Base-by-base conservation (phyloP, 2,113 vertebrate genomes). In the Malurus elegans region DNA sequence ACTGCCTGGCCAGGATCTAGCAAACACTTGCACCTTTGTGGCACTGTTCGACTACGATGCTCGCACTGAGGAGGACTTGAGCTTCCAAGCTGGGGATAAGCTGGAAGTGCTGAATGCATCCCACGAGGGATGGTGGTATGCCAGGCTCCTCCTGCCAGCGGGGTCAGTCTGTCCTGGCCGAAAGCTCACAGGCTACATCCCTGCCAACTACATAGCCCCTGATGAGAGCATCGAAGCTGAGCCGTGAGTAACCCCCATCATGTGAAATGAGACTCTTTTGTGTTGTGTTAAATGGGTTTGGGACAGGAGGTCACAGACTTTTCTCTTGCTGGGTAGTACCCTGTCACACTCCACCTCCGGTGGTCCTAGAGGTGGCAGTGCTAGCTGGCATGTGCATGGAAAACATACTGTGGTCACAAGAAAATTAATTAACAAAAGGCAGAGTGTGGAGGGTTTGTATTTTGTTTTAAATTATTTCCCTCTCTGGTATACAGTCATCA, bases 41-140 rank as follows among this genome's bases (percentile, higher is more conserved):
- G 99, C 99, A 24, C 97, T 99, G n/a, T 99, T 98, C 5, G 98
- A 99, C 64, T 99, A 99, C 3, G 89, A 98, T 4, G 98, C 98
- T 34, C 98, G 99, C 23, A 99, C 99, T 0, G 97, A 96, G 8
- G 97, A 99, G 17, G 99, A 99, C 88, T 96, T 99, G 93, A 99
- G 98, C 88, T 99, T 99, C 86, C 88, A 12, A 19, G 71, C 98
- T 0, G 99, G 99, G 3, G 99, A 99, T 60, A 98, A 93, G 18
- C 92, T 99, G 32, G 97, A 99, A 87, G 97, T 98, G 28, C 82
- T 99, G 94, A 94, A 97, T n/a, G 94, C 97, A 9, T 97, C 97
- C 13, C 34, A 95, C 0, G 97, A 98, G 4, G 98, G 99, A 7
- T 99, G 99, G 99, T 99, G 99, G 99, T 81, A 97, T 0, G 99